Base-by-base conservation (phyloP, 2,113 vertebrate species). In the Hemibagrus wyckioides region DNA sequence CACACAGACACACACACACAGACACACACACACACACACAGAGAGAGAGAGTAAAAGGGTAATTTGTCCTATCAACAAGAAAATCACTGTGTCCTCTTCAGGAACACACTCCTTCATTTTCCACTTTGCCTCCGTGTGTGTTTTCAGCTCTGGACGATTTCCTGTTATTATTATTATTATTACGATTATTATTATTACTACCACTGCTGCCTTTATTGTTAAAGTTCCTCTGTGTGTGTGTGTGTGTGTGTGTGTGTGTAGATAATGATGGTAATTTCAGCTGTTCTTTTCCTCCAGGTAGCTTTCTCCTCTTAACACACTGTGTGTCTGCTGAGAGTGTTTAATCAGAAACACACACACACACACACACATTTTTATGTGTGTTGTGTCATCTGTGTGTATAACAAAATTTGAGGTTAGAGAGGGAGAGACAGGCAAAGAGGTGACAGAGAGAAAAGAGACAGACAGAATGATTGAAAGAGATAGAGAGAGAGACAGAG, bases 1-100 rank as follows among this genome's bases (percentile, higher is more conserved):
- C 75, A 93, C 95, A 77, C n/a, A 85, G 82, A 94, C 93, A 94
- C 95, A 88, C 76, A 87, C 67, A 65, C 82, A 85, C 13, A 75
- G 73, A 54, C 48, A 61, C 21, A 63, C 76, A 93, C 95, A 44
- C 21, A 75, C 71, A 75, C 39, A 48, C 71, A 61, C 76, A 57
- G 14, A 28, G 6, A 67, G 28, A 87, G 3, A 48, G 10, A 93
- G 94, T 77, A 82, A 84, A 69, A 82, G 77, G 76, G 57, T 83
- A 88, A 90, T 90, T 89, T 89, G 69, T 89, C 41, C 89, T 84
- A 87, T 85, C 41, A 76, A 54, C 39, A 84, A 90, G 81, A 84
- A 84, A 88, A 86, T 84, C 52, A 30, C 59, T 39, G 63, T 73
- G 76, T 41, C 50, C 71, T 82, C 50, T 50, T 85, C 30, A 87